Evolutionary conservation across 37 sponge, comb jelly and placozoan species (phyloP).

Genomic region (Trichoplax adhaerens): DNA sequence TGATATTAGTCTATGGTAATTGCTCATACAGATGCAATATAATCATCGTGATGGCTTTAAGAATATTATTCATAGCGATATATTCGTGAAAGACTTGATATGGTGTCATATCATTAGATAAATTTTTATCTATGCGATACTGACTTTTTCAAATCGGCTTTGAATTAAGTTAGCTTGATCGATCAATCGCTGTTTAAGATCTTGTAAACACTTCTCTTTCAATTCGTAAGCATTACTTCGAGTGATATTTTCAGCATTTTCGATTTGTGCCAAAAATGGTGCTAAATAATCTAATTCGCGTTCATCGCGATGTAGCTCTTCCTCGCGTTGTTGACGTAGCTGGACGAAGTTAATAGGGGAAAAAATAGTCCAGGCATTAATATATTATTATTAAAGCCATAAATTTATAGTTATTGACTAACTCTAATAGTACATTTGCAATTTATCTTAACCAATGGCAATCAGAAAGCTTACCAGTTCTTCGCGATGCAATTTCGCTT

Average conservation of each 20-base stretch:
- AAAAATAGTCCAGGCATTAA: not conserved
- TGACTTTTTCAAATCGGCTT: constrained; percentile 52
- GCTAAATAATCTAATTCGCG: constrained; percentile 88
- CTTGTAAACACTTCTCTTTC: constrained; percentile 47
- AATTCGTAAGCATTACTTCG: constrained; percentile 28
- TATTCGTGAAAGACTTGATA: too few relatives aligned
- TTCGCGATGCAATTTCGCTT: constrained; percentile 46
- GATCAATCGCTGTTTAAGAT: constrained; percentile 50
- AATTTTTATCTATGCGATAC: not conserved
- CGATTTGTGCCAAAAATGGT: constrained; percentile 75
- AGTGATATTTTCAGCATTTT: constrained; percentile 41
- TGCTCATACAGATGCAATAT: too few relatives aligned
- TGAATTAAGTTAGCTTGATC: constrained; percentile 85
- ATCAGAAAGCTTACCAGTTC: constrained; percentile 35
- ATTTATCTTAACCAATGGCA: not conserved
- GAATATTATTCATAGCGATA: too few relatives aligned
- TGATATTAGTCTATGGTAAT: too few relatives aligned
- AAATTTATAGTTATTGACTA: not conserved
- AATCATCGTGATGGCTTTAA: too few relatives aligned
- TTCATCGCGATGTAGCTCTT: constrained; percentile 74
- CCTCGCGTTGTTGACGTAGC: constrained; percentile 51
- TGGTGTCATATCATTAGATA: too few relatives aligned
- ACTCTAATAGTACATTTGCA: not conserved
- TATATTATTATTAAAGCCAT: not conserved
- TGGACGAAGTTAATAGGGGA: constrained; percentile 1